Conservation (phyloP, 2,888 invertebrate genomes). For the Anaspis maculata region DNA sequence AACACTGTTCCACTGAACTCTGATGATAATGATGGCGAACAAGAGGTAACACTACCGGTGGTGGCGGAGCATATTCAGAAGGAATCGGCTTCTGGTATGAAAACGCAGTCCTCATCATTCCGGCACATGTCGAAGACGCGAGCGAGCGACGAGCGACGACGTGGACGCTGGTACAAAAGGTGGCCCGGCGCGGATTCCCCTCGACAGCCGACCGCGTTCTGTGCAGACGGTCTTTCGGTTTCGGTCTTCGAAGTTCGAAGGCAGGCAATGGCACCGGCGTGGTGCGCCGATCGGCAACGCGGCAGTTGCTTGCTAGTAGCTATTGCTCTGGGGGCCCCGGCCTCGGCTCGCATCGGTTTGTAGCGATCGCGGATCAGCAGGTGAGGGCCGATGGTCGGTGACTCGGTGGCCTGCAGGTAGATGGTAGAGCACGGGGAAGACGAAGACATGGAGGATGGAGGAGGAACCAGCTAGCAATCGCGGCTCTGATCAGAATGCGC, state of each 20-base stretch:
- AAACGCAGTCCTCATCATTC: constrained; percentile 9
- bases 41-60: not conserved
- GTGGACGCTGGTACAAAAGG: too few relatives aligned
- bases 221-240: constrained; percentile 1
- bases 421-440: too few relatives aligned
- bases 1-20: constrained; percentile 11
- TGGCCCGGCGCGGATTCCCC: not conserved
- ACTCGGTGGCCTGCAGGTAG: not conserved
- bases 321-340: too few relatives aligned
- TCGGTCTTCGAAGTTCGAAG: constrained; percentile 2
- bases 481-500: constrained; percentile 20
- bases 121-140: constrained; percentile 10
- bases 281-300: constrained; percentile 20
- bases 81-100: not conserved
- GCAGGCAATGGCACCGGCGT: constrained; percentile 10
- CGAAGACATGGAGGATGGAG: too few relatives aligned
- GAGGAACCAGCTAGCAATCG: too few relatives aligned
- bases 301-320: constrained; percentile 14
- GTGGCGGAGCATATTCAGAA: not conserved
- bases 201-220: constrained; percentile 9
- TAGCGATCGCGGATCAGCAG: constrained; percentile 10
- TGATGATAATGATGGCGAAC: not conserved
- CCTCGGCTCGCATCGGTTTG: constrained; percentile 8
- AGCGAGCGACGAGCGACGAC: constrained; percentile 1
- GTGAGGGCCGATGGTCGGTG: constrained; percentile 5